phyloP scores from a whole-genome alignment of 1,140 invertebrate species.

The Calephelis nemesis region DNA sequence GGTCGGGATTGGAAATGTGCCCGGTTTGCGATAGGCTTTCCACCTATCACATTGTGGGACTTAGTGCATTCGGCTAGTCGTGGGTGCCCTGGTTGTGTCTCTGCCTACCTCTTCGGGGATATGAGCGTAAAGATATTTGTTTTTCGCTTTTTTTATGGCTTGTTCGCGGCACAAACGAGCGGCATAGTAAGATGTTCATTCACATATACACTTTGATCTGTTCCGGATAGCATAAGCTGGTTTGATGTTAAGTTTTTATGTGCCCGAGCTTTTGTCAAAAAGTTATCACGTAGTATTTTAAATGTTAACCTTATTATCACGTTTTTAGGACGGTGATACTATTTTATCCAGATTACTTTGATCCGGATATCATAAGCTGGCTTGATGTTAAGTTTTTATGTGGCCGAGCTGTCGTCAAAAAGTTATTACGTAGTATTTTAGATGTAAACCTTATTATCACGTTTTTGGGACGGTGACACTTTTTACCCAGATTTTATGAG shows the following conservation, averaged over 20 bases:
- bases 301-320: conserved; percentile 31
- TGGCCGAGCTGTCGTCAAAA: conserved; percentile 24
- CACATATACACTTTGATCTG: conserved; percentile 23
- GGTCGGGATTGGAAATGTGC: too few relatives aligned
- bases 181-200: conserved; percentile 36
- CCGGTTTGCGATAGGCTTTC: too few relatives aligned
- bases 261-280: conserved; percentile 23
- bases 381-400: not conserved
- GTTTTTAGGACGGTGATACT: conserved; percentile 6
- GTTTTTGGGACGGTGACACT: conserved; percentile 7
- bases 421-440: conserved; percentile 28
- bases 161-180: conserved; percentile 26
- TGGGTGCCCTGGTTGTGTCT: too few relatives aligned
- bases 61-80: too few relatives aligned
- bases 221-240: conserved; percentile 19
- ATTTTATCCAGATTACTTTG: too few relatives aligned
- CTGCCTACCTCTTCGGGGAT: too few relatives aligned
- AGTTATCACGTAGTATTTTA: conserved; percentile 28
- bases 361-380: too few relatives aligned
- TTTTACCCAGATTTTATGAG: conserved; percentile 25
- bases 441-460: conserved; percentile 33
- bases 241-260: conserved; percentile 23
- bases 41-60: too few relatives aligned
- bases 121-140: too few relatives aligned
- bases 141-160: too few relatives aligned